Evolutionary conservation across 1,140 invertebrate genomes (phyloP).

Genomic region (Antheraea pernyi): DNA sequence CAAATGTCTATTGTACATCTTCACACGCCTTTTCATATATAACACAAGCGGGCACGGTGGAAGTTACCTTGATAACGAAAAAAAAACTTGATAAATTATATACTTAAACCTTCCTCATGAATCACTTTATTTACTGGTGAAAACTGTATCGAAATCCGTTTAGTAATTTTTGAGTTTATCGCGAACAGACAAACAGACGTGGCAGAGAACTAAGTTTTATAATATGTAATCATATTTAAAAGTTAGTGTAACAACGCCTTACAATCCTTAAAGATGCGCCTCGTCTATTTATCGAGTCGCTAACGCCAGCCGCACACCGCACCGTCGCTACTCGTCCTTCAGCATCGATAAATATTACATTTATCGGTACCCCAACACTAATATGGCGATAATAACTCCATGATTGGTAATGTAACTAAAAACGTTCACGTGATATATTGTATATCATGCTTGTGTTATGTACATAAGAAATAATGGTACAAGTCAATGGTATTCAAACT

Average conservation of each 20-base stretch:
- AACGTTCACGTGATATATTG: conserved; percentile 27
- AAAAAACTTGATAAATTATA: too few relatives aligned
- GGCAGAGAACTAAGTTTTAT: too few relatives aligned
- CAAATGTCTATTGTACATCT: too few relatives aligned
- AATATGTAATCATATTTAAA: neutral
- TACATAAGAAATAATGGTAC: neutral
- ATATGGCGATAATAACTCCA: conserved; percentile 35
- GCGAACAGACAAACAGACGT: too few relatives aligned
- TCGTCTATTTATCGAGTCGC: neutral
- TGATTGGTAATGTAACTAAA: conserved; percentile 23
- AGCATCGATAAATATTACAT: conserved; percentile 39
- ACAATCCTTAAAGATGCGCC: neutral
- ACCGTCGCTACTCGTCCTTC: conserved; percentile 39
- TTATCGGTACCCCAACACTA: conserved; percentile 53
- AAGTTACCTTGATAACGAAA: too few relatives aligned
- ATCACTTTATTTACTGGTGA: too few relatives aligned
- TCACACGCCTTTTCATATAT: too few relatives aligned
- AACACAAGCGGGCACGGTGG: too few relatives aligned
- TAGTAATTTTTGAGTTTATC: too few relatives aligned
- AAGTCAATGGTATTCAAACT: neutral
- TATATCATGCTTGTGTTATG: neutral
- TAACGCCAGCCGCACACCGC: neutral
- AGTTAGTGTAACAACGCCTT: neutral
- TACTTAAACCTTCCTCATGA: too few relatives aligned
- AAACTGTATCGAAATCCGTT: too few relatives aligned